Conservation (phyloP, 2,888 invertebrate species). For the Coelinius sp. region DNA sequence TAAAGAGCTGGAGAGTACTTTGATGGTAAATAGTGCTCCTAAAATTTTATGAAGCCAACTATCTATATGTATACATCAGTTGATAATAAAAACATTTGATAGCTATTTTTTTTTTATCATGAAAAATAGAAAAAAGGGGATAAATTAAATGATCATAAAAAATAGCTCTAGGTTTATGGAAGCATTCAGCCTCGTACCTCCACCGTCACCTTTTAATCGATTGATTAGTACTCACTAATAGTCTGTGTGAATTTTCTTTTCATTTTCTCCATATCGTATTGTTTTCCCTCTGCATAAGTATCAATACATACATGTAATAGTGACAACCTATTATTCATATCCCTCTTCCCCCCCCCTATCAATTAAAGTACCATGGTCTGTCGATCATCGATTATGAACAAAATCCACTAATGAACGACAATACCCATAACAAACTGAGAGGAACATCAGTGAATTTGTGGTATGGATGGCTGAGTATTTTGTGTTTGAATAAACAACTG, state of each 20-base stretch:
- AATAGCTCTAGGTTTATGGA: constrained; percentile 18
- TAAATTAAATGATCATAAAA: constrained; percentile 15
- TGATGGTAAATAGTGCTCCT: constrained; percentile 16
- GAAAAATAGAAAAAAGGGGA: not conserved
- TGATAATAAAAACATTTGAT: constrained; percentile 6
- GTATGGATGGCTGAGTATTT: too few species aligned
- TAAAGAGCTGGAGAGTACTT: constrained; percentile 8
- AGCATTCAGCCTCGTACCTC: constrained; percentile 21
- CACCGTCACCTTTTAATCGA: constrained; percentile 24
- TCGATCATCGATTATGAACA: not conserved
- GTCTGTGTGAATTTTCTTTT: constrained; percentile 4
- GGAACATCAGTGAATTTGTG: too few species aligned
- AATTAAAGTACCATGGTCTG: not conserved
- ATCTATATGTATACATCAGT: constrained; percentile 20
- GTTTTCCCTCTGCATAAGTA: constrained; percentile 38
- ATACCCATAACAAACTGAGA: too few species aligned
- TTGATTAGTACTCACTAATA: constrained; percentile 22
- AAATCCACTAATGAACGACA: too few species aligned
- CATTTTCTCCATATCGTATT: constrained; percentile 21
- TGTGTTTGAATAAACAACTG: too few species aligned
- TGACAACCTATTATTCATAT: constrained; percentile 24
- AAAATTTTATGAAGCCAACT: constrained; percentile 22
- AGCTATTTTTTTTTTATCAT: constrained; percentile 6
- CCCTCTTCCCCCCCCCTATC: constrained; percentile 6
- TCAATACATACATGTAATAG: constrained; percentile 43